Percentiles rank a stretch among this genome's conserved stretches.
These are phyloP conservation scores for Moxostoma hubbsi DNA, from an alignment of 2,797 vertebrate genomes.

Conservation along the genomic window DNA sequence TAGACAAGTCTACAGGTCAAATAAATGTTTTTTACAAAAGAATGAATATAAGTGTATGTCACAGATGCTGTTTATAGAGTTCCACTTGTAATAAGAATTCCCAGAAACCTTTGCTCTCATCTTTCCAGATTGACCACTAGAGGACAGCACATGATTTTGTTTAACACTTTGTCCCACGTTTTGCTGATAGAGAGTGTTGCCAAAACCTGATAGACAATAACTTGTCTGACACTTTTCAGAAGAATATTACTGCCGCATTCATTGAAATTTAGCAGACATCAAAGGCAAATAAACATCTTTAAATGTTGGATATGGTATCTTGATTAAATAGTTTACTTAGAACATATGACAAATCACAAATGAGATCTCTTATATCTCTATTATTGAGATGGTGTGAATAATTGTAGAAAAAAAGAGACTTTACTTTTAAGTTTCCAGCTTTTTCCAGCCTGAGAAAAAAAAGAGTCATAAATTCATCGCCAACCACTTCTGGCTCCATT, in stretches of 20 bases:
- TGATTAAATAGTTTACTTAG: neutral
- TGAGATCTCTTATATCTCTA: neutral
- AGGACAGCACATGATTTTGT: slow-evolving; percentile 44
- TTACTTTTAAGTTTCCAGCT: neutral
- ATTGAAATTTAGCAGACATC: neutral
- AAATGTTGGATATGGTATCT: neutral
- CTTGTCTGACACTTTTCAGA: no score
- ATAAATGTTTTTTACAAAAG: no score
- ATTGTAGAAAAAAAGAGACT: neutral
- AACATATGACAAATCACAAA: neutral
- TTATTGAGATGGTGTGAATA: neutral
- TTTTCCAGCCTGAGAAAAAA: no score
- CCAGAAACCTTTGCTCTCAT: neutral
- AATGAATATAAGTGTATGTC: neutral
- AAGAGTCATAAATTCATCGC: no score
- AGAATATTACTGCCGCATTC: neutral
- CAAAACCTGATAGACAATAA: neutral
- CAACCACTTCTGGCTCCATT: no score
- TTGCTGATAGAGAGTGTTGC: neutral
- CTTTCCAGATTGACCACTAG: slow-evolving; percentile 21
- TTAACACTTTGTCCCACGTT: neutral
- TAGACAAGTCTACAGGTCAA: no score
- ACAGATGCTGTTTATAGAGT: neutral
- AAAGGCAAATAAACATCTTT: neutral
- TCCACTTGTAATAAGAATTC: neutral